Evolutionary conservation across 1,140 invertebrate species (phyloP), one percentile per base, ranked within the genome.

Genomic region (Chelonus insularis): DNA sequence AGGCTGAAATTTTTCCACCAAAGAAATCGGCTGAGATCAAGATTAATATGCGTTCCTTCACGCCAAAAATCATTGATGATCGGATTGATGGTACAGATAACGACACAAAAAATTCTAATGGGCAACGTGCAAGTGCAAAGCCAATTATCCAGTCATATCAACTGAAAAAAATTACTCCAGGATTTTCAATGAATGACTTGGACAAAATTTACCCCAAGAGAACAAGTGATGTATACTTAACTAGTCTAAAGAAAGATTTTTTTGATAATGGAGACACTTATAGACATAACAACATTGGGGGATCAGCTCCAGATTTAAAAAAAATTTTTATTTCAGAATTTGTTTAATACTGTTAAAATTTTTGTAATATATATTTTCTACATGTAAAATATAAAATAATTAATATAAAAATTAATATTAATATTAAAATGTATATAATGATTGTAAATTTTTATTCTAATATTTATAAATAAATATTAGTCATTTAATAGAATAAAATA

Each of bases 271-370:
- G 74, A 3, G 70, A 76, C 55, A 65, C 76, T 37, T 75, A 74
- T 62, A 70, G 76, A 61, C 80, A 82, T 62, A 75, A 77, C n/a
- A n/a, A n/a, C 34, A 77, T 79, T 51, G 76, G 81, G 11, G 82
- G 80, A 0, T 84, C 83, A 41, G 82, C 76, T 16, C 83, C 83
- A 0, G 84, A 85, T 68, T 81, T 85, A 21, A 84, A 84, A 54
- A 85, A 82, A 67, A 79, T 84, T 21, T 85, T 84, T 59, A 79
- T 84, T 51, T 83, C 82, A 0, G 83, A 84, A 45, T 84, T 83
- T 62, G 79, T 84, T 56, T 84, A 66, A 76, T 29, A 25, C 7
- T 25, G 1, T 29, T 23, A 14, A 12, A 41, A 12, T 56, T 25
- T 41, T 43, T 52, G 50, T 36, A 52, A 9, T 18, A 37, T 36